Base-by-base conservation (phyloP, 1,140 invertebrate genomes). In the Bombus turneri region DNA sequence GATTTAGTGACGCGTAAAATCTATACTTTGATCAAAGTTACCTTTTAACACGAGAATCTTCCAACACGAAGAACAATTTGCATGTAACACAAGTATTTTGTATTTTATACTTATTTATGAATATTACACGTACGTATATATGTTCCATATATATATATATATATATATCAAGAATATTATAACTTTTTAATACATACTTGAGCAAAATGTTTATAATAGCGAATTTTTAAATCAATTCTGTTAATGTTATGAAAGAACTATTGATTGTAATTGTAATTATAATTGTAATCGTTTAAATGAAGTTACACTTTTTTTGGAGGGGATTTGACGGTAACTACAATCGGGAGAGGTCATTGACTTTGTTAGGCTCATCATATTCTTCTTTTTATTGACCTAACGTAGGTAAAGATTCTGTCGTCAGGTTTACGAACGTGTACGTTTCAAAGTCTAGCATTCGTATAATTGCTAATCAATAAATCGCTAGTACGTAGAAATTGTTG, bases 1-100 rank as follows among this genome's bases (percentile, higher is more conserved):
- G 64, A 80, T 53, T 80, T 80, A 53, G 13, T 15, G 78, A n/a
- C 8, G 41, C 78, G 12, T 80, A 69, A 68, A 69, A 80, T 80
- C 28, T 18, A 69, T 34, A 39, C 10, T 12, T 22, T 9, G 34
- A 78, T 25, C 34, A 31, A 31, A 22, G 25, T 9, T 25, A 31
- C 9, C 76, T 18, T 41, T 71, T 41, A 41, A 71, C 34, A 22
- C 31, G 22, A 25, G 18, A 69, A 10, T 22, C 1, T 37, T 13
- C 18, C 9, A 69, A 39, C 13, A 9, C 66, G 68, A 69, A 10
- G 1, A 39, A 12, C 9, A 69, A 25, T 69, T 68, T 10, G 34
- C 34, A 34, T 31, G 3, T 9, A 4, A 69, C 13, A 15, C 0
- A 28, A 41, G 25, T 18, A n/a, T 71, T 6, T 71, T 10, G 15